Evolutionary conservation across 2,888 invertebrate species (phyloP), one percentile per base, ranked within the genome.

Genomic region (Maniola hyperantus): DNA sequence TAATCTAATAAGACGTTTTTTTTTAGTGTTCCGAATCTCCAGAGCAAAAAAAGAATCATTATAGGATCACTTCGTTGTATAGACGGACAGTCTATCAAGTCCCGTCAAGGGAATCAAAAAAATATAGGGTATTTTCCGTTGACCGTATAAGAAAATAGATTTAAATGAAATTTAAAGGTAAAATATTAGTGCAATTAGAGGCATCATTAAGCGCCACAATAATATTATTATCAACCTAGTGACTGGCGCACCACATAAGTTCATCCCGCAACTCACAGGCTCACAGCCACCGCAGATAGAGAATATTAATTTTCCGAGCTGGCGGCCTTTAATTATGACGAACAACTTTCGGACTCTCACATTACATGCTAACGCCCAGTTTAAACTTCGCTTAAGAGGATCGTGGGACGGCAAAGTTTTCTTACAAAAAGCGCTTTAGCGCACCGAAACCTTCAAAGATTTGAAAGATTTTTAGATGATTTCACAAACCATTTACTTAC

Each of bases 241-340:
- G 67, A 55, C 69, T 68, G 70, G 54, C 65, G 58, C 64, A 39
- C 67, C 65, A 65, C 72, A 70, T 66, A 73, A 74, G 70, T 73
- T 71, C 48, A 54, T 36, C 60, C 70, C 68, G 65, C 64, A 70
- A 65, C 71, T 71, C 71, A 39, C 64, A 48, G 64, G 64, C 71
- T 71, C 71, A 36, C 64, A 48, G 64, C 74, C 69, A 73, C 75
- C 79, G 73, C 82, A 82, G 80, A 85, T 83, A 83, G 78, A 78
- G 75, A 80, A 83, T 86, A 88, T 87, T 87, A 85, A 88, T 88
- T 89, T 84, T 81, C 84, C 78, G 74, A 79, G 79, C 77, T 77
- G 73, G 79, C 76, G 74, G 77, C 81, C 80, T 83, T 80, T 86
- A 88, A 88, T 89, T 87, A 87, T 84, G 81, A 84, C 76, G 79